phyloP scores from a whole-genome alignment of 2,888 invertebrate species.

The Galeruca laticollis region DNA sequence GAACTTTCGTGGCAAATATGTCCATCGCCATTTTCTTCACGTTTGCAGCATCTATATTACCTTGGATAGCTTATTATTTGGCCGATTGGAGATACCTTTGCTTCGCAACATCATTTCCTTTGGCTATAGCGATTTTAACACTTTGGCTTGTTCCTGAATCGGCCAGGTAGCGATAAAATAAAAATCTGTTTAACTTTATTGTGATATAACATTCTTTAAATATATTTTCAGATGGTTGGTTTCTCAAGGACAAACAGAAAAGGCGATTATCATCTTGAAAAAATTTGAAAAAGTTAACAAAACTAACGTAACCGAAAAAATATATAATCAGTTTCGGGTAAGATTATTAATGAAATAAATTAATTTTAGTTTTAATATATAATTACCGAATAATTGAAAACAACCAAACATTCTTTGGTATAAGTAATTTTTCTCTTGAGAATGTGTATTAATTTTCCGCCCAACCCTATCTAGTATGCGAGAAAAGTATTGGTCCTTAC shows the following conservation, averaged over 20 bases:
- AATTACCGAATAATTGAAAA: too few species aligned
- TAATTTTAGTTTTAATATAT: neutral
- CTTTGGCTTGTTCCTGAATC: slow-evolving; percentile 88
- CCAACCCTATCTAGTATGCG: too few species aligned
- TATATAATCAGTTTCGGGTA: slow-evolving; percentile 81
- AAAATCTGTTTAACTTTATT: neutral
- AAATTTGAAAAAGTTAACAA: slow-evolving; percentile 86
- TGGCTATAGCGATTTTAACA: slow-evolving; percentile 77
- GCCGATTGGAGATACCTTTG: slow-evolving; percentile 84
- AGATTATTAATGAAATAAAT: slow-evolving; percentile 57
- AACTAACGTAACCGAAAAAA: slow-evolving; percentile 78
- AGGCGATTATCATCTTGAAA: slow-evolving; percentile 81
- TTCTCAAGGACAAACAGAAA: slow-evolving; percentile 85
- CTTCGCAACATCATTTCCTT: slow-evolving; percentile 83
- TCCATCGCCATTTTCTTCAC: slow-evolving; percentile 92
- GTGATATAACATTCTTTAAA: too few species aligned
- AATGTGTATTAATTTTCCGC: too few species aligned
- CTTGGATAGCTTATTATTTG: slow-evolving; percentile 86
- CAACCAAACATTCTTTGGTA: too few species aligned
- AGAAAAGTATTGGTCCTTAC: too few species aligned
- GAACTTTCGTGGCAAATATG: slow-evolving; percentile 92
- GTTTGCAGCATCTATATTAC: slow-evolving; percentile 80
- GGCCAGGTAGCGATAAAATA: slow-evolving; percentile 73
- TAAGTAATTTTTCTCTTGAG: too few species aligned
- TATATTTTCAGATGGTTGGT: slow-evolving; percentile 82